phyloP scores from a whole-genome alignment of 1,140 invertebrate genomes.

The Latrodectus geometricus region DNA sequence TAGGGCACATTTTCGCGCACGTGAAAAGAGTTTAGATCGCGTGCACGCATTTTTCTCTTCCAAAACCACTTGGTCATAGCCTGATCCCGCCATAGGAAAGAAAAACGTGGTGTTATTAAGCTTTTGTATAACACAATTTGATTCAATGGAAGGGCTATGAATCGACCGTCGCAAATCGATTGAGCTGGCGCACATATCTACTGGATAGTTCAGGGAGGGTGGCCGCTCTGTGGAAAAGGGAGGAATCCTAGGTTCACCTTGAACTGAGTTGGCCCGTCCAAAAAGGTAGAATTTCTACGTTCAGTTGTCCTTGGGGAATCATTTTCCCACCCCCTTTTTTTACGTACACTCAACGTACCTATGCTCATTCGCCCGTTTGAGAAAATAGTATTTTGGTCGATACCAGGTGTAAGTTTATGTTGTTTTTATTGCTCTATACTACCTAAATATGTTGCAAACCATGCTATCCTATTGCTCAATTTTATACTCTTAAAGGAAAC shows the following conservation, averaged over 20 bases:
- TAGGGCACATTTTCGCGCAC: not conserved
- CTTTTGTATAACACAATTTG: slow-evolving; percentile 1
- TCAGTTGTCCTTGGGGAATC: not conserved
- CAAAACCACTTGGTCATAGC: not conserved
- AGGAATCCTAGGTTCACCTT: slow-evolving; percentile 33
- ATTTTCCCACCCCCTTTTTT: not conserved
- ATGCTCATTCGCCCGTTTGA: too few relatives aligned
- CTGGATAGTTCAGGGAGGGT: not conserved
- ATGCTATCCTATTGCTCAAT: too few relatives aligned
- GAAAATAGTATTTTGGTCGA: too few relatives aligned
- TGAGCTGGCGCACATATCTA: slow-evolving; percentile 18
- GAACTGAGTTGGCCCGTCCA: slow-evolving; percentile 29
- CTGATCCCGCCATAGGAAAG: not conserved
- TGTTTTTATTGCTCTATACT: too few relatives aligned
- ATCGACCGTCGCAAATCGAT: slow-evolving; percentile 34
- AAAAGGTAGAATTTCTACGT: slow-evolving; percentile 1
- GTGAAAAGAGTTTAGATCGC: not conserved
- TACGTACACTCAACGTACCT: too few relatives aligned
- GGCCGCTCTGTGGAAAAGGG: not conserved
- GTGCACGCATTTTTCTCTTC: not conserved
- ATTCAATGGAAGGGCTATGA: slow-evolving; percentile 17
- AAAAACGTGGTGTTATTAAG: not conserved
- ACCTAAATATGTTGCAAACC: too few relatives aligned
- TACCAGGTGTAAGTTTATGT: too few relatives aligned
- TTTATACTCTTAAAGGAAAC: too few relatives aligned